Base-by-base conservation (phyloP, 2,113 vertebrate genomes). In the Pitta sordida region DNA sequence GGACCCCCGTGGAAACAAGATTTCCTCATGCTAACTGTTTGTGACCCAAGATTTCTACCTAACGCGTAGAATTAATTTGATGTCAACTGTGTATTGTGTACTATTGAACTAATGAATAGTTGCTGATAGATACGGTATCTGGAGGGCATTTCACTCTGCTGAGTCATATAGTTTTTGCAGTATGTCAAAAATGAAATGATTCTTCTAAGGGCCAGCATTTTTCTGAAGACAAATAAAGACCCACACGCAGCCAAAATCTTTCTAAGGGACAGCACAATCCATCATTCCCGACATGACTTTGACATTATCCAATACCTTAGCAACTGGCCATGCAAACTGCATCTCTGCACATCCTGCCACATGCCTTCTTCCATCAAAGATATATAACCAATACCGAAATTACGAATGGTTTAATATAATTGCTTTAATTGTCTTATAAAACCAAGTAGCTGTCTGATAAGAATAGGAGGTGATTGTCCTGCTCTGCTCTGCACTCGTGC, bases 171-270 rank as follows among this genome's bases (percentile, higher is more conserved):
- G 21, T 95, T 97, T 87, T 96, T 79, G 82, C 41, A 65, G 60
- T 39, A 89, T 88, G 86, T 90, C 86, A 94, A 93, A 94, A 78
- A 83, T 83, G 41, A 88, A 83, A 89, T 89, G 27, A 94, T 97
- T 97, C 93, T 82, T 92, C 59, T 93, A 95, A 94, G 83, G 91
- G 87, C 80, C 60, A 89, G 44, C 78, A 77, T 78, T 92, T 85
- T 89, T 76, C 71, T 78, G 68, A 85, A 79, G 85, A 85, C 48
- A 87, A 82, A 88, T 90, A 91, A 92, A 93, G 51, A 92, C 26
- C 29, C 94, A 74, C 13, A 20, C 29, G 27, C 67, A n/a, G 30
- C 19, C 68, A 78, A 95, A 86, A 88, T 64, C 26, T 32, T 93
- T 88, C 43, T 58, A 83, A 81, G 43, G 29, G 27, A 58, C 82